Base-by-base conservation (phyloP, 2,888 invertebrate species). In the Thymelicus sylvestris region DNA sequence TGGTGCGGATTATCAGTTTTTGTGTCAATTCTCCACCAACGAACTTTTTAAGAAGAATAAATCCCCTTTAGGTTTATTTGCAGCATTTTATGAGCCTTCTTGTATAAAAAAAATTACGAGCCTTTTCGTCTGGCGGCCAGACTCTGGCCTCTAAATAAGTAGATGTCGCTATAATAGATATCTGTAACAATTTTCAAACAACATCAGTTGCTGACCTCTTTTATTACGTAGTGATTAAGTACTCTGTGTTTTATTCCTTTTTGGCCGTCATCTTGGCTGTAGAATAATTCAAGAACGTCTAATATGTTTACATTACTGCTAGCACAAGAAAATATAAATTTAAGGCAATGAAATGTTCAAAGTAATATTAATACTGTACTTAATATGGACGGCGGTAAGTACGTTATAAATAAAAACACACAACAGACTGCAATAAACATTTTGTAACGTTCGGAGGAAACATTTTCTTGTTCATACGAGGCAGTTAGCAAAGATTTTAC, bases 301-400 rank as follows among this genome's bases (percentile, higher is more conserved):
- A 41, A 41, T 10, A 41, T 60, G 41, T 41, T 60, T 39, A 41
- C 60, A 60, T 60, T 60, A 57, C 6, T 38, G 57, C 8, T 60
- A 60, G 6, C 39, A 24, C 55, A 60, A 39, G 2, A 19, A 41
- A 60, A 60, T 15, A n/a, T 41, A 41, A 60, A 60, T 60, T 41
- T 41, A 41, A 60, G 60, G 60, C 41, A 12, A 60, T 60, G 60
- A 60, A 41, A 60, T 60, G 60, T 15, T 10, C 39, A 60, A 60
- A 60, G 60, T 60, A 41, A 41, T 60, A 60, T 41, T 60, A 13
- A 60, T 19, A 19, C 60, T 60, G 15, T 41, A 39, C 41, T 60
- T 60, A 60, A 60, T 60, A 60, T 60, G 60, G 60, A 60, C 60
- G n/a, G 39, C 7, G 60, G 60, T 60, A 41, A 60, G 60, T 60